These are phyloP conservation scores for Poecile atricapillus DNA, from an alignment of 2,113 vertebrate species.

Conservation along the genomic window DNA sequence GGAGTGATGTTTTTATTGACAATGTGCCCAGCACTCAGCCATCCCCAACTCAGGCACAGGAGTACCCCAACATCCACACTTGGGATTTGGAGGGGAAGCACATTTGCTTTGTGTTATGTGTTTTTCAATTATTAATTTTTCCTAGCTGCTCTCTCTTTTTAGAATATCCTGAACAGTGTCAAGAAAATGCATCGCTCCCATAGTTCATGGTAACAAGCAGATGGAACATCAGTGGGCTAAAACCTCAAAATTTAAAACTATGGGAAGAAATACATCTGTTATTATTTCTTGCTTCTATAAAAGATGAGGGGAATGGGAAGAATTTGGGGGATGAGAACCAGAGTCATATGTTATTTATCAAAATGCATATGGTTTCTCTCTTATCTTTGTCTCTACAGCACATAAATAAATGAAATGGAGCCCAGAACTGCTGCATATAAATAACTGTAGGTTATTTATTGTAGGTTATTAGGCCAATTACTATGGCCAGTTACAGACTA, in stretches of 20 bases:
- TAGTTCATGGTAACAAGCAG: background rate
- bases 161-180: background rate
- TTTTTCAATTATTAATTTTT: background rate
- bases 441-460: background rate
- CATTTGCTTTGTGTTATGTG: background rate
- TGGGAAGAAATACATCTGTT: constrained; percentile 19
- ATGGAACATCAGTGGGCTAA: background rate
- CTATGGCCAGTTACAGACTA: background rate
- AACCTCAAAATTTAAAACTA: background rate
- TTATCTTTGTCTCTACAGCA: background rate
- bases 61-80: background rate
- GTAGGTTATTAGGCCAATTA: constrained; percentile 1
- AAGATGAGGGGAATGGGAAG: constrained; percentile 19
- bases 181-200: background rate
- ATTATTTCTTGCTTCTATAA: background rate
- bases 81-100: background rate
- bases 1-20: background rate
- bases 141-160: background rate
- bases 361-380: constrained; percentile 17
- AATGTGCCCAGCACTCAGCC: accelerated
- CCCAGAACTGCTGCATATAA: background rate
- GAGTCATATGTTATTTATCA: constrained; percentile 37
- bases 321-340: constrained; percentile 13
- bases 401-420: background rate
- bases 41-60: accelerated